phyloP scores from a whole-genome alignment of 1,140 invertebrate genomes.

The Melitaea cinxia region DNA sequence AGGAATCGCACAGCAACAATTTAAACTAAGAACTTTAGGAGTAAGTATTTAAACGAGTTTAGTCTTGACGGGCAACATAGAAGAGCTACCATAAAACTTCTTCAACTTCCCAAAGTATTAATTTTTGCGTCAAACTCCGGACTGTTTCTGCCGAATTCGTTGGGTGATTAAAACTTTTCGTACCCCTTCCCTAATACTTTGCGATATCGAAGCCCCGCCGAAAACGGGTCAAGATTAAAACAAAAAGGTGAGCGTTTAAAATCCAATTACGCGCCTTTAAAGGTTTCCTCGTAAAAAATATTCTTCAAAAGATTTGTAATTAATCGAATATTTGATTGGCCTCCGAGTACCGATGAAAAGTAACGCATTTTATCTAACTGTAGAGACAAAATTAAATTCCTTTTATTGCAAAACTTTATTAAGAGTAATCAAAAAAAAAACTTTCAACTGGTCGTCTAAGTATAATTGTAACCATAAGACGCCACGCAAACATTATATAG shows the following conservation, averaged over 20 bases:
- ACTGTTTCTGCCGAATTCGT: slow-evolving; percentile 27
- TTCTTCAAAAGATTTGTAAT: slow-evolving; percentile 28
- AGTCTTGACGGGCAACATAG: slow-evolving; percentile 18
- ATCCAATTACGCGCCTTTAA: slow-evolving; percentile 32
- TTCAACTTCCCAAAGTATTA: slow-evolving; percentile 23
- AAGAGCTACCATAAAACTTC: slow-evolving; percentile 29
- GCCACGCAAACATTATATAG: no score
- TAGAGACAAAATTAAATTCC: neutral
- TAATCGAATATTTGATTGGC: slow-evolving; percentile 27
- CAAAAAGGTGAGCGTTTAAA: slow-evolving; percentile 31
- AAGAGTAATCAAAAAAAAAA: neutral
- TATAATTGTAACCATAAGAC: neutral
- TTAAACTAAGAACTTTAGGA: slow-evolving; percentile 11
- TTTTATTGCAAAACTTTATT: neutral
- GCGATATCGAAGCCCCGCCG: slow-evolving; percentile 23
- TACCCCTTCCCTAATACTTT: slow-evolving; percentile 22
- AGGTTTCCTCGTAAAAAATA: slow-evolving; percentile 30
- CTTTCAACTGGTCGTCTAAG: neutral
- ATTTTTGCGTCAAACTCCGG: slow-evolving; percentile 25
- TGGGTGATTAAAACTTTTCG: slow-evolving; percentile 28
- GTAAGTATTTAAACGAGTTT: slow-evolving; percentile 25
- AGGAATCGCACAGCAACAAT: slow-evolving; percentile 12
- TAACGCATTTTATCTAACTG: neutral
- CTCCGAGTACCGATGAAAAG: neutral
- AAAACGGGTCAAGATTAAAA: slow-evolving; percentile 37